Evolutionary conservation across 2,888 invertebrate genomes (phyloP), one percentile per base, ranked within the genome.

Genomic region (Phalangium opilio): DNA sequence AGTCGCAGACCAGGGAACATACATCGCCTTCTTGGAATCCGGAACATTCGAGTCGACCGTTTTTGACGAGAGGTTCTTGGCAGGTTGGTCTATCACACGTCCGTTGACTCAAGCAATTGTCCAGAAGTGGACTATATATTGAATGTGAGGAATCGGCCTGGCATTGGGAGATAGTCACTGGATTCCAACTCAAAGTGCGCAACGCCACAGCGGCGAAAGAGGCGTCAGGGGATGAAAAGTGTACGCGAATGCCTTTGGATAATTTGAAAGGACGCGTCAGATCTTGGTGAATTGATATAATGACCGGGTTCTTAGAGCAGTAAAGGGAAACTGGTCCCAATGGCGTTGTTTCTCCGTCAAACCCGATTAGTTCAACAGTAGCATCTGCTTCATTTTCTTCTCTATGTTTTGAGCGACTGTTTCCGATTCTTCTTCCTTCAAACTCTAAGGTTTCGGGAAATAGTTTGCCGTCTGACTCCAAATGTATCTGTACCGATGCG

Each of bases 11-110:
- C 18, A 36, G 5, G 8, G 8, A 19, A 38, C 44, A 44, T 11
- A 7, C n/a, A n/a, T 44, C 44, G 8, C 44, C 44, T 14, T 44
- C 44, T 15, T 44, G n/a, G 18, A 18, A 36, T 4, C 44, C 44
- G 10, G 38, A 18, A 21, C 44, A 44, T 7, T 20, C 38, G 5
- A 44, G 17, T 12, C 34, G 15, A 5, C 18, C 34, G 11, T 44
- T 21, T 20, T 44, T 44, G 3, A 32, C 19, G n/a, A 20, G 20
- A 15, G 32, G 39, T 36, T 20, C n/a, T 2, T 15, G 38, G 38
- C 44, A 44, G 18, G 12, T 8, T 3, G 36, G 19, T 20, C 12
- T 44, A 3, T 44, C n/a, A n/a, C 35, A 36, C 14, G 4, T 8
- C 27, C 15, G 4, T 2, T 38, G 36, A 17, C 20, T 15, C 20